phyloP scores from a whole-genome alignment of 2,113 vertebrate species.

The Pelmatolapia mariae region DNA sequence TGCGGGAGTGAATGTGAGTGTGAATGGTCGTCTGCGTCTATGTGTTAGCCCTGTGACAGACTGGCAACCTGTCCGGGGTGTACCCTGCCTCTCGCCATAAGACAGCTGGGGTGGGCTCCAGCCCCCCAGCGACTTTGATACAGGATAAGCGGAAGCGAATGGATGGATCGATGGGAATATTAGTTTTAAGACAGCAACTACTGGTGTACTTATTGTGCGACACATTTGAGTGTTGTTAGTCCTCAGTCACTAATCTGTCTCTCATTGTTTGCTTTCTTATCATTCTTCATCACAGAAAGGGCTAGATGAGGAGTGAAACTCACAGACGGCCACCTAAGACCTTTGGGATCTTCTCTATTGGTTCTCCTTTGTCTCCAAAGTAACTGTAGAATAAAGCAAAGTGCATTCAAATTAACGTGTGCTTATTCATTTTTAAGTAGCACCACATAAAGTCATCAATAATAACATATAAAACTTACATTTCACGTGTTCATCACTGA shows the following conservation, averaged over 20 bases:
- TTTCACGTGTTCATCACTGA: neutral
- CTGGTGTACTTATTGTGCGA: neutral
- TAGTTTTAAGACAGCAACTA: neutral
- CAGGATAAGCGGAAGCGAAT: neutral
- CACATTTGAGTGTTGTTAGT: neutral
- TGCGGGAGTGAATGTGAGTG: neutral
- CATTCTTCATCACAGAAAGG: slow-evolving; percentile 67
- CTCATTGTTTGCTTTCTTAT: slow-evolving; percentile 11
- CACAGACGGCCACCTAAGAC: slow-evolving; percentile 19
- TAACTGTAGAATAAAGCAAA: slow-evolving; percentile 67
- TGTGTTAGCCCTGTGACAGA: neutral
- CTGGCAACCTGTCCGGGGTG: neutral
- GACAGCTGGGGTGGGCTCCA: neutral
- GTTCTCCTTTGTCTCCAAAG: slow-evolving; percentile 16
- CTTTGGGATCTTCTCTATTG: slow-evolving; percentile 21
- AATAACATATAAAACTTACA: neutral
- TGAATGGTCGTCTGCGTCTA: neutral
- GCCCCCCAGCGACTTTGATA: neutral
- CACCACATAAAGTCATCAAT: neutral
- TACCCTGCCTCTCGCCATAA: neutral
- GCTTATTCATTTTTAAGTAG: slow-evolving; percentile 20
- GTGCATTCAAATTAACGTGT: slow-evolving; percentile 24
- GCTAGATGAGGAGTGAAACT: slow-evolving; percentile 74
- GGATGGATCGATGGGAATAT: neutral
- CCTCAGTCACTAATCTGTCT: slow-evolving; percentile 6